Conservation (phyloP, 2,797 vertebrate species). For the Myotis daubentonii region DNA sequence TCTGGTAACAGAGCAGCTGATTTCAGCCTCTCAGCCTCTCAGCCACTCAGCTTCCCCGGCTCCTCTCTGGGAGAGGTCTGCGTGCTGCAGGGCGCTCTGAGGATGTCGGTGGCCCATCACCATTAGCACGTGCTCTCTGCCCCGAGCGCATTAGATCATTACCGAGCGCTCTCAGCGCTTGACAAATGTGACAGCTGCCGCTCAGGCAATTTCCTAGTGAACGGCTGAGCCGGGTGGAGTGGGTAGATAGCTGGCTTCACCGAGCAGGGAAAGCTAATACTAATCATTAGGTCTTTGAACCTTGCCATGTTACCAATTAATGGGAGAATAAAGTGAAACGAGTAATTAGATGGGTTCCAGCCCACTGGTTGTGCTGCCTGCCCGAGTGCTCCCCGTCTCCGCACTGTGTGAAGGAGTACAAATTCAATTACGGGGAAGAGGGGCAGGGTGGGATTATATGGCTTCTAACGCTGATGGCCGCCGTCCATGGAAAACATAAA, state of each 20-base stretch:
- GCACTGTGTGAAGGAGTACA: background rate
- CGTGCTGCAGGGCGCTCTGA: background rate
- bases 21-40: background rate
- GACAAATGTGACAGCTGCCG: constrained; percentile 72
- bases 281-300: constrained; percentile 78
- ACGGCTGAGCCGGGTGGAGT: constrained; percentile 75
- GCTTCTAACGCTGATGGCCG: background rate
- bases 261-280: constrained; percentile 54
- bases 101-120: background rate
- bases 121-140: background rate
- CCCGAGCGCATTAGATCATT: constrained; percentile 55
- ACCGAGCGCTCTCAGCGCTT: background rate
- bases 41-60: background rate
- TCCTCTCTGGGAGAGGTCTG: background rate
- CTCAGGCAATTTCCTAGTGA: constrained; percentile 73
- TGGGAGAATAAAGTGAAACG: constrained; percentile 64
- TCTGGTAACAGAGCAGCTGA: background rate
- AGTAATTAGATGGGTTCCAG: constrained; percentile 69
- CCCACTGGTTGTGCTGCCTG: constrained; percentile 6
- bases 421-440: background rate
- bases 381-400: background rate
- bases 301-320: constrained; percentile 67
- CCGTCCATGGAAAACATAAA: background rate
- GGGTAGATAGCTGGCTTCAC: constrained; percentile 71
- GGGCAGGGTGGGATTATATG: background rate